Evolutionary conservation across 2,888 invertebrate species (phyloP), one percentile per base, ranked within the genome.

Genomic region (Drosophila tanythrix): DNA sequence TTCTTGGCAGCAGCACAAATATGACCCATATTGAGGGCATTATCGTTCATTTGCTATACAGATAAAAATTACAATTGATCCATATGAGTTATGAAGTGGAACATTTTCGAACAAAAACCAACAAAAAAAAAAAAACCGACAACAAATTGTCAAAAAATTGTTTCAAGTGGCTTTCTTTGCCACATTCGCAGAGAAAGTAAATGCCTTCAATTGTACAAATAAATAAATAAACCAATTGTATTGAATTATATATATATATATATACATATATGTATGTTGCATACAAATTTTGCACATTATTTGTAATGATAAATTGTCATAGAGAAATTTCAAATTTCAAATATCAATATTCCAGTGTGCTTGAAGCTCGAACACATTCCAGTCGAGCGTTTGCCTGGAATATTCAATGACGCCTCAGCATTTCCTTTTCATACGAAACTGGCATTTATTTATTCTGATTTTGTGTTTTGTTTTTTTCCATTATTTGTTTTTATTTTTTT

Each of bases 11-110:
- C 53, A 55, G 21, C 66, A 67, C 58, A 79, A 81, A 82, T 62
- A 72, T 84, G 85, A 88, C 88, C 84, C 70, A 85, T 73, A 71
- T 88, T 40, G 69, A 43, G 71, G 56, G 69, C 84, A 71, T 73
- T 82, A 70, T 80, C 80, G 66, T 70, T 66, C 66, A 75, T 69
- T 80, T 67, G 53, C 15, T 27, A 52, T 57, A 59, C 59, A 59
- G 56, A 73, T 55, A 25, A 29, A 68, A 52, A 60, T 25, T 25
- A 29, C 58, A 74, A 75, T 69, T 62, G 36, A 53, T 58, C 40
- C 38, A 7, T n/a, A 36, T 25, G 25, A 25, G 46, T 46, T 46
- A 46, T 46, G 46, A 46, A 46, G 15, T 46, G 46, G 46, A 55
- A 38, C 18, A n/a, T 36, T 27, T 36, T 36, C 33, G 3, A 13